Conservation (phyloP, 2,797 vertebrate genomes). For the Hozukius guyotensis region DNA sequence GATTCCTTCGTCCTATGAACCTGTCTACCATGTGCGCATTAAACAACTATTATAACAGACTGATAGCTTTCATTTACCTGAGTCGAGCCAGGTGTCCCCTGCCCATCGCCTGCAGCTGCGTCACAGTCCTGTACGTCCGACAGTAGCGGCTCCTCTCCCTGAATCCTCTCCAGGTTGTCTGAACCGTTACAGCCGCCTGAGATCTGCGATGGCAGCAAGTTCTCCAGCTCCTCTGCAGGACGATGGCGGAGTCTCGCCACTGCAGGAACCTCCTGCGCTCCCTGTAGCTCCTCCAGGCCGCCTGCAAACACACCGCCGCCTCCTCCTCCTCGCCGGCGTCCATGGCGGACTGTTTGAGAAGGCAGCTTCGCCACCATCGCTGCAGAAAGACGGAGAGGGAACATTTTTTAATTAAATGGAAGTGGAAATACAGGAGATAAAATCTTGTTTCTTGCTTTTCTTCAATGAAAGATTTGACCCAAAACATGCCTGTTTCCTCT, state of each 20-base stretch:
- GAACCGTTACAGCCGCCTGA: slow-evolving; percentile 84
- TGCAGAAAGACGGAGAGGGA: slow-evolving; percentile 10
- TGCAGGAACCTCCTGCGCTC: slow-evolving; percentile 84
- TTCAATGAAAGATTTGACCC: background rate
- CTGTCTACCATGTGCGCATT: background rate
- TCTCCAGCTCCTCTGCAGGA: slow-evolving; percentile 91
- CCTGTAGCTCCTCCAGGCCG: slow-evolving; percentile 88
- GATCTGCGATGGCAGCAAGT: slow-evolving; percentile 59
- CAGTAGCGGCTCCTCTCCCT: slow-evolving; percentile 72
- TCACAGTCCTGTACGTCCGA: slow-evolving; percentile 61
- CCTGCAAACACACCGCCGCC: slow-evolving; percentile 84
- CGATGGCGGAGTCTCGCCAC: slow-evolving; percentile 78
- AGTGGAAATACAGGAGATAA: background rate
- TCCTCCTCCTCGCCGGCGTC: slow-evolving; percentile 41
- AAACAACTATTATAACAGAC: background rate
- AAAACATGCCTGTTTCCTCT: background rate
- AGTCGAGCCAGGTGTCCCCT: slow-evolving; percentile 86
- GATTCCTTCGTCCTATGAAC: background rate
- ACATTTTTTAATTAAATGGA: background rate
- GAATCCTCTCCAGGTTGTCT: slow-evolving; percentile 88
- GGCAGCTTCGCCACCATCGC: slow-evolving; percentile 88
- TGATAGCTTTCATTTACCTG: slow-evolving; percentile 79
- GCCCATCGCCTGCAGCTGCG: slow-evolving; percentile 84
- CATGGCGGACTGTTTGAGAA: slow-evolving; percentile 64
- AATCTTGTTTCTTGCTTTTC: background rate